Evolutionary conservation across 2,888 invertebrate species (phyloP).

Genomic region (Blastobasis lacticolella): DNA sequence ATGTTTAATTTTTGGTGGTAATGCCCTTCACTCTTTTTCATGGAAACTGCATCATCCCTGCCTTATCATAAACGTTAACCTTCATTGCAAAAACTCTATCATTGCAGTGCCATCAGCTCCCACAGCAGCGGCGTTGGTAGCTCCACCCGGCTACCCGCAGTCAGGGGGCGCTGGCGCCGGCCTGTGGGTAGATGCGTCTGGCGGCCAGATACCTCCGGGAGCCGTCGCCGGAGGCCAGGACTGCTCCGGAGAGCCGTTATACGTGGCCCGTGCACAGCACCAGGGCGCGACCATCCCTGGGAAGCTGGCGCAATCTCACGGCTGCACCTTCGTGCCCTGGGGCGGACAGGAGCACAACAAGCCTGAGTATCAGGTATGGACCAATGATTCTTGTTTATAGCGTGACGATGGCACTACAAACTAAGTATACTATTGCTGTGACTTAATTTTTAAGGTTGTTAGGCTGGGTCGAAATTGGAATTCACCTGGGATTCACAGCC

Average conservation of each 20-base stretch:
- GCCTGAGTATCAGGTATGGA: conserved; percentile 79
- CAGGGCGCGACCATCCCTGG: conserved; percentile 88
- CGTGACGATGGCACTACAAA: too few species aligned
- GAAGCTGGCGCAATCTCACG: conserved; percentile 84
- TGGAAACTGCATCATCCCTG: too few species aligned
- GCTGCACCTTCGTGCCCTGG: conserved; percentile 86
- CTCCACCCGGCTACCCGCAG: conserved; percentile 34
- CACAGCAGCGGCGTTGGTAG: conserved; percentile 44
- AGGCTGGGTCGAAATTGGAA: too few species aligned
- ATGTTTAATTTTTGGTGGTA: too few species aligned
- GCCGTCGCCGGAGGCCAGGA: conserved; percentile 80
- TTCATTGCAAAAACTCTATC: too few species aligned
- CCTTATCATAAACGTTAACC: too few species aligned
- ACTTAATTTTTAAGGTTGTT: too few species aligned
- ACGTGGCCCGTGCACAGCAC: conserved; percentile 82
- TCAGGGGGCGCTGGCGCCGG: conserved; percentile 42
- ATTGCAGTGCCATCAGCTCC: conserved; percentile 46
- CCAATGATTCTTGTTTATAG: too few species aligned
- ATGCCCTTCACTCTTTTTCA: too few species aligned
- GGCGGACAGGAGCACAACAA: conserved; percentile 87
- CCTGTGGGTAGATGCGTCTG: conserved; percentile 75
- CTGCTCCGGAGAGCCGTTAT: conserved; percentile 73
- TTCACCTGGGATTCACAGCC: too few species aligned
- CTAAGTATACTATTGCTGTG: too few species aligned
- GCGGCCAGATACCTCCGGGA: conserved; percentile 80